Base-by-base conservation (phyloP, 2,113 vertebrate genomes). In the Neomonachus schauinslandi region DNA sequence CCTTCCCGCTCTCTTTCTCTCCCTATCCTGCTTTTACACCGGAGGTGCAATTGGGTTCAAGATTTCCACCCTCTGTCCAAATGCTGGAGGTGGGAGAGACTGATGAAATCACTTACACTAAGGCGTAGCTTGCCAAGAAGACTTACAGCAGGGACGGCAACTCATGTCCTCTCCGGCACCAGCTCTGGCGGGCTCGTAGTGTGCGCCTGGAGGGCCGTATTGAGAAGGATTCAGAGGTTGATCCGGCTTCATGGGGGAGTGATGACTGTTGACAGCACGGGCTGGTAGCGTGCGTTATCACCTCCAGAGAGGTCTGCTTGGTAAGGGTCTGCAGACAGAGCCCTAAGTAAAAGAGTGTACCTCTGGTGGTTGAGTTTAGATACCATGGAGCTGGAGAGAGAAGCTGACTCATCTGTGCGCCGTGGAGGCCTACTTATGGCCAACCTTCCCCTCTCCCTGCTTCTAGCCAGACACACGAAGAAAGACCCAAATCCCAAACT, bases 401-500 rank as follows among this genome's bases (percentile, higher is more conserved):
- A 21, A 59, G 53, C 6, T 21, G 4, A 42, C 19, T 26, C 2
- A 5, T 12, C 2, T 63, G 19, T 15, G 18, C 24, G 7, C 2
- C 6, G 3, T 4, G 13, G 57, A 8, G 46, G 15, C n/a, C 16
- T 4, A 4, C 49, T 19, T 18, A 9, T 0, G 59, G 13, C 18
- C 51, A 16, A 12, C 12, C 26, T 49, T 22, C 22, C 71, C 87
- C 21, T 39, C 7, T 6, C 28, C 46, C 53, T 26, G 10, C 31
- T 1, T 67, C 71, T 7, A 61, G 31, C 11, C 39, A 79, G 69
- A 51, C 85, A 61, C 49, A 63, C 5, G 51, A 90, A 95, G 67
- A 95, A 71, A 98, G 63, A 72, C 46, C 69, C 24, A 88, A 96
- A 96, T 92, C 94, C 97, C 93, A 98, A 96, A 97, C 22, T 22